phyloP scores from a whole-genome alignment of 2,888 invertebrate genomes.

The Ormia ochracea region DNA sequence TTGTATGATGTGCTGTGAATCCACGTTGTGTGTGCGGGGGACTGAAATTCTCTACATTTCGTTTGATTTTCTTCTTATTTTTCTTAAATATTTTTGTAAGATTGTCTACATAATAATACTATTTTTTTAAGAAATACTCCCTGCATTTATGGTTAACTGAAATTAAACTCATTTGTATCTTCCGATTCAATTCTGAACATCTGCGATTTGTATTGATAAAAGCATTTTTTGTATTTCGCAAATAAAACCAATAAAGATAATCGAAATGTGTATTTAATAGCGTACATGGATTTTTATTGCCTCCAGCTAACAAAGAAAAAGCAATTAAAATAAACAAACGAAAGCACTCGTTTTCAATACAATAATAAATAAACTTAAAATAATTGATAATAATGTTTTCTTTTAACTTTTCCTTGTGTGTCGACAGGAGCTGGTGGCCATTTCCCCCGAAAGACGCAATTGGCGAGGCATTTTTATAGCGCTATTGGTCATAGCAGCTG shows the following conservation, averaged over 20 bases:
- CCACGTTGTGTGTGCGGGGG: too few relatives aligned
- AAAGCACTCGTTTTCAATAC: not conserved
- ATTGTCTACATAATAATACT: too few relatives aligned
- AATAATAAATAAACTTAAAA: constrained; percentile 5
- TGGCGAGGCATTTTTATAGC: constrained; percentile 97
- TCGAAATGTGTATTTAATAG: not conserved
- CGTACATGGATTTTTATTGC: constrained; percentile 9
- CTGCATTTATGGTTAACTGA: too few relatives aligned
- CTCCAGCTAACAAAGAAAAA: not conserved
- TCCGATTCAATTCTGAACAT: too few relatives aligned
- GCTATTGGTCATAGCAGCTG: constrained; percentile 91
- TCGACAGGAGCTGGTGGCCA: constrained; percentile 90
- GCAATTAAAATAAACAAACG: not conserved
- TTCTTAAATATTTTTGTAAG: too few relatives aligned
- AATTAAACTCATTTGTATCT: too few relatives aligned
- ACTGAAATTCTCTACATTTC: too few relatives aligned
- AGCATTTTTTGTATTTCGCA: not conserved
- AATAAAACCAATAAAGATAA: not conserved
- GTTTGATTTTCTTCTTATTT: too few relatives aligned
- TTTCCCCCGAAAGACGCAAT: constrained; percentile 91
- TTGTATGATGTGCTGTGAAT: too few relatives aligned
- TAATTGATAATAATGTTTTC: constrained; percentile 4
- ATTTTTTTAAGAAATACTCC: too few relatives aligned
- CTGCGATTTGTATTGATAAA: not conserved
- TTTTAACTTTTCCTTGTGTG: not conserved